These are phyloP conservation scores for Corythornis cristatus DNA, from an alignment of 2,113 vertebrate species.

Conservation along the genomic window DNA sequence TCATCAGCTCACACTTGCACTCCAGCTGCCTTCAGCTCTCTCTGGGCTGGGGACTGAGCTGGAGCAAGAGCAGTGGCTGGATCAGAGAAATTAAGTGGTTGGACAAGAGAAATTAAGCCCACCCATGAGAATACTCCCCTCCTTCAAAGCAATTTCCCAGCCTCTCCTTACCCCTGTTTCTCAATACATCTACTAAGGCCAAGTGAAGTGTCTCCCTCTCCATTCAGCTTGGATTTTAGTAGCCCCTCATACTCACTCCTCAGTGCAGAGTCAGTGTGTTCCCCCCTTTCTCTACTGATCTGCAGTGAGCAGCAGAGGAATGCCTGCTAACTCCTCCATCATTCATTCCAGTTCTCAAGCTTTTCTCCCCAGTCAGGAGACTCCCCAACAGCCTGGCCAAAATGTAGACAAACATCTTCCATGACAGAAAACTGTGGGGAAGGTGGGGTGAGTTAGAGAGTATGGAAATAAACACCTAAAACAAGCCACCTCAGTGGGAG, in stretches of 20 bases:
- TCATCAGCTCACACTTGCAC: background rate
- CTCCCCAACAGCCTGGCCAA: conserved; percentile 14
- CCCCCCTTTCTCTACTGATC: background rate
- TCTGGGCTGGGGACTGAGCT: background rate
- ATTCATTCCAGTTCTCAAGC: conserved; percentile 43
- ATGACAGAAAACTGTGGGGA: background rate
- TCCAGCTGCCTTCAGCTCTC: background rate
- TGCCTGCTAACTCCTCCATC: background rate
- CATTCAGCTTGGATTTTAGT: background rate
- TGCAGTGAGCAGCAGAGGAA: conserved; percentile 37
- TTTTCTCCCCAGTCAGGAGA: background rate
- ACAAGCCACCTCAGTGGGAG: conserved; percentile 31
- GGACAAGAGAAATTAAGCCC: background rate
- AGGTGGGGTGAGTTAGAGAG: conserved; percentile 12
- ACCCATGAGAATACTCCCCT: background rate
- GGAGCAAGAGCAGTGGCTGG: background rate
- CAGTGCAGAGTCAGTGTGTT: background rate
- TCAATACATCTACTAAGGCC: background rate
- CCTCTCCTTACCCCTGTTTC: background rate
- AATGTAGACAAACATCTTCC: conserved; percentile 37
- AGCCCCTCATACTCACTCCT: background rate
- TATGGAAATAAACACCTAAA: conserved; percentile 56
- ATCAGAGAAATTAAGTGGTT: background rate
- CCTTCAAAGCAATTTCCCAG: background rate
- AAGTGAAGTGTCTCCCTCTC: background rate